These are phyloP conservation scores for Scaptomyza flava DNA, from an alignment of 2,888 invertebrate genomes.

Conservation along the genomic window DNA sequence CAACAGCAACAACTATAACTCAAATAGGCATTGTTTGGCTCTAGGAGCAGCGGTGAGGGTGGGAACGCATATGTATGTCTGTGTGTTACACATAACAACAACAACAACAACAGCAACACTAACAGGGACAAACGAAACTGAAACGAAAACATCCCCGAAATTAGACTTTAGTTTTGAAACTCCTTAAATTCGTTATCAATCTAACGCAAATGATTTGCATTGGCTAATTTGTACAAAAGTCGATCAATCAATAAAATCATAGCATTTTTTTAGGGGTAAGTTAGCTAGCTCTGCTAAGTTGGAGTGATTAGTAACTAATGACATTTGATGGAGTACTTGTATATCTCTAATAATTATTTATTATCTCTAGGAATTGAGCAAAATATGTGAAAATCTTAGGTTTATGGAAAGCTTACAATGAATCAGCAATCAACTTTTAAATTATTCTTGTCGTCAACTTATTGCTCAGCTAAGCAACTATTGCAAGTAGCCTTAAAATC, in stretches of 20 bases:
- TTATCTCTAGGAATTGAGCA: background rate
- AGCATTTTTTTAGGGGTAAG: constrained; percentile 25
- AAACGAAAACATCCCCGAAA: constrained; percentile 72
- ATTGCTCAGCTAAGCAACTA: too few relatives aligned
- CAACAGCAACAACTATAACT: constrained; percentile 16
- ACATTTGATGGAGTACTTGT: constrained; percentile 34
- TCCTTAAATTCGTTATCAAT: constrained; percentile 57
- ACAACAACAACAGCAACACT: constrained; percentile 41
- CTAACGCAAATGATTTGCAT: constrained; percentile 63
- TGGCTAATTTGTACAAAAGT: constrained; percentile 34
- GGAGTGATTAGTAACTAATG: constrained; percentile 13
- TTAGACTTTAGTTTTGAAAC: constrained; percentile 63
- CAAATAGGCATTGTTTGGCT: constrained; percentile 13
- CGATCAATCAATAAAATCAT: constrained; percentile 63
- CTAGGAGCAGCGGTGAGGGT: constrained; percentile 51
- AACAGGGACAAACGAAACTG: constrained; percentile 19
- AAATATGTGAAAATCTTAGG: background rate
- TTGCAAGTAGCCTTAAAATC: background rate
- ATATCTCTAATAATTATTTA: constrained; percentile 7
- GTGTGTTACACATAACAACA: constrained; percentile 60
- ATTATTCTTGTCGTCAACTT: too few relatives aligned
- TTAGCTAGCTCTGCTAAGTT: background rate
- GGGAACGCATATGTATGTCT: constrained; percentile 41
- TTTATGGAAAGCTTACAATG: background rate
- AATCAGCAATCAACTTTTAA: background rate